Percentiles rank a stretch among this genome's conserved stretches.
phyloP scores from a whole-genome alignment of 2,888 invertebrate species.

The Cheilosia vernalis region DNA sequence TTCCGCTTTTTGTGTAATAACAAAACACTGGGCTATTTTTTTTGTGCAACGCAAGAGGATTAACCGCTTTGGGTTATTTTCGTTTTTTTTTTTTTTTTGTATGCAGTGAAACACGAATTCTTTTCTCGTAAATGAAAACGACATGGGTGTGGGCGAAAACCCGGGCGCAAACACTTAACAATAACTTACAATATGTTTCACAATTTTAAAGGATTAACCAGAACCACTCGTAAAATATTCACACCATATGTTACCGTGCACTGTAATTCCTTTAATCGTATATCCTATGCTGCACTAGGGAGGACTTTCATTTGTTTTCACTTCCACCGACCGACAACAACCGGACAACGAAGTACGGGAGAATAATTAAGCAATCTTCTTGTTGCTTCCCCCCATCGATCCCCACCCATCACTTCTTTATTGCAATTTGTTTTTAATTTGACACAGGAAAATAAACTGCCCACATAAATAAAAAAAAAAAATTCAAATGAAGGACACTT shows the following conservation, averaged over 20 bases:
- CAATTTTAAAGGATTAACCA: conserved; percentile 47
- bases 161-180: conserved; percentile 51
- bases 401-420: conserved; percentile 43
- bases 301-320: conserved; percentile 6
- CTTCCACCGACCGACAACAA: conserved; percentile 1
- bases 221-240: conserved; percentile 68
- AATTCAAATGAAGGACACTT: conserved; percentile 49
- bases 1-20: not conserved
- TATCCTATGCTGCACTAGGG: conserved; percentile 34
- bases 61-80: conserved; percentile 52
- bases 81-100: conserved; percentile 29
- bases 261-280: conserved; percentile 61
- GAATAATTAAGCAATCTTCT: conserved; percentile 63
- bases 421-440: conserved; percentile 56
- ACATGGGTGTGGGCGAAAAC: conserved; percentile 42
- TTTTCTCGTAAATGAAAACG: conserved; percentile 54
- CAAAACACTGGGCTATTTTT: conserved; percentile 42
- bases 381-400: conserved; percentile 2
- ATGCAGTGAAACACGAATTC: conserved; percentile 51
- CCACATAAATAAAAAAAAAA: conserved; percentile 24
- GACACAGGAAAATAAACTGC: conserved; percentile 24
- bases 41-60: conserved; percentile 36
- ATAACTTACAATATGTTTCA: conserved; percentile 69
- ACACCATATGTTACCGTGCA: conserved; percentile 71
- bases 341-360: conserved; percentile 53